A percentile compares a stretch with the other conserved stretches of the same genome.
phyloP scores from a whole-genome alignment of 2,888 invertebrate genomes.

The Hedya salicella region DNA sequence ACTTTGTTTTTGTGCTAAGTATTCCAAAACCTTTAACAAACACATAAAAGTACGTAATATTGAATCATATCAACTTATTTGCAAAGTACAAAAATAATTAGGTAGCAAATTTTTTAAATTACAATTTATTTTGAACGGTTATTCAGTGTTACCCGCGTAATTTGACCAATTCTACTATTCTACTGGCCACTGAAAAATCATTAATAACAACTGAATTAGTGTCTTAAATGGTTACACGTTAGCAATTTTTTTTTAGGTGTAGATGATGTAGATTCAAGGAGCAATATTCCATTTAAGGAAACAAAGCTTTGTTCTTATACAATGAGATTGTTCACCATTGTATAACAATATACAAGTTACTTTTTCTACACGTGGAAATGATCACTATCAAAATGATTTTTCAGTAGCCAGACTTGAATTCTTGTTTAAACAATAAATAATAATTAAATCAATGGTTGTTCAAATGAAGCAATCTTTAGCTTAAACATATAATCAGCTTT shows the following conservation, averaged over 20 bases:
- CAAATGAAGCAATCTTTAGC: conserved; percentile 74
- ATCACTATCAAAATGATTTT: neutral
- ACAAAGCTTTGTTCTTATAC: too few relatives aligned
- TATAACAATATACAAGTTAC: neutral
- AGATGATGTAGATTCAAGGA: too few relatives aligned
- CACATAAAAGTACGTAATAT: conserved; percentile 22
- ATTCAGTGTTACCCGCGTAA: conserved; percentile 61
- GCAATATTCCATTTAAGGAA: too few relatives aligned
- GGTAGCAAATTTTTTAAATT: conserved; percentile 29
- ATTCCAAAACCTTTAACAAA: conserved; percentile 1
- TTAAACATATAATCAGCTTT: conserved; percentile 76
- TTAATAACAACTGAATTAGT: neutral
- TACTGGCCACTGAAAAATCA: conserved; percentile 40
- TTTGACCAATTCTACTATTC: conserved; percentile 56
- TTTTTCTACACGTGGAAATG: neutral
- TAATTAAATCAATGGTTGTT: conserved; percentile 67
- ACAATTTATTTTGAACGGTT: conserved; percentile 4
- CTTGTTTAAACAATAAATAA: conserved; percentile 52
- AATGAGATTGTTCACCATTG: too few relatives aligned
- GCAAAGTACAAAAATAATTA: conserved; percentile 60
- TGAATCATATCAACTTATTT: conserved; percentile 63
- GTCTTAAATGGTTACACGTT: neutral
- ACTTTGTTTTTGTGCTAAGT: conserved; percentile 1
- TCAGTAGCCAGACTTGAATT: conserved; percentile 41
- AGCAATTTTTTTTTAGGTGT: too few relatives aligned